Percentiles rank a stretch among this genome's conserved stretches.
Conservation (phyloP, 1,140 invertebrate species). For the Drosophila carrolli region DNA sequence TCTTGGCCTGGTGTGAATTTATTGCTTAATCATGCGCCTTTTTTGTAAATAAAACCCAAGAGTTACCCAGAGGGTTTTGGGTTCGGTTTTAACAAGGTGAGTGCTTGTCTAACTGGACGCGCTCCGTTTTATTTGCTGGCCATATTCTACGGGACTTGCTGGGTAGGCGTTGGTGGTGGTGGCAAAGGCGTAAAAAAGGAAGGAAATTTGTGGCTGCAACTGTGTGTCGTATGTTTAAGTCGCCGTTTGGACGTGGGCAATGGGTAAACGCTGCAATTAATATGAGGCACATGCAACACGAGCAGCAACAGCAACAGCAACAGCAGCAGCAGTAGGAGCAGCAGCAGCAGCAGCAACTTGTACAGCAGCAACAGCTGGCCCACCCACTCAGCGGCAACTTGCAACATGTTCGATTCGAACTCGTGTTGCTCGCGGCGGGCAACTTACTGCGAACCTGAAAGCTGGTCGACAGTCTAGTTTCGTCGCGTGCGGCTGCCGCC, state of each 20-base stretch:
- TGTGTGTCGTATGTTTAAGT: constrained; percentile 61
- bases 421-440: neutral
- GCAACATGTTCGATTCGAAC: constrained; percentile 49
- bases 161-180: constrained; percentile 57
- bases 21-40: constrained; percentile 76
- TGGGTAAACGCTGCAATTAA: constrained; percentile 71
- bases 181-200: constrained; percentile 18
- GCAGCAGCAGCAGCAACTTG: constrained; percentile 7
- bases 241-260: constrained; percentile 52
- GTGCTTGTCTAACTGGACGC: constrained; percentile 56
- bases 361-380: constrained; percentile 43
- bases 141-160: constrained; percentile 16
- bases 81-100: constrained; percentile 42
- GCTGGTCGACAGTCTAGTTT: constrained; percentile 63
- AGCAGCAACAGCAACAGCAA: neutral
- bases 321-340: constrained; percentile 22
- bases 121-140: constrained; percentile 11
- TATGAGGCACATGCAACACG: constrained; percentile 60
- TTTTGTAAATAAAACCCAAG: constrained; percentile 31
- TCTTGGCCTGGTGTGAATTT: constrained; percentile 66
- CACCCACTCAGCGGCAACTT: constrained; percentile 29
- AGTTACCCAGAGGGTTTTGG: constrained; percentile 12
- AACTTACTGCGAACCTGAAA: constrained; percentile 13
- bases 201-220: constrained; percentile 51
- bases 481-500: constrained; percentile 56